Conservation (phyloP, 2,888 invertebrate species). For the Acronicta leporina region DNA sequence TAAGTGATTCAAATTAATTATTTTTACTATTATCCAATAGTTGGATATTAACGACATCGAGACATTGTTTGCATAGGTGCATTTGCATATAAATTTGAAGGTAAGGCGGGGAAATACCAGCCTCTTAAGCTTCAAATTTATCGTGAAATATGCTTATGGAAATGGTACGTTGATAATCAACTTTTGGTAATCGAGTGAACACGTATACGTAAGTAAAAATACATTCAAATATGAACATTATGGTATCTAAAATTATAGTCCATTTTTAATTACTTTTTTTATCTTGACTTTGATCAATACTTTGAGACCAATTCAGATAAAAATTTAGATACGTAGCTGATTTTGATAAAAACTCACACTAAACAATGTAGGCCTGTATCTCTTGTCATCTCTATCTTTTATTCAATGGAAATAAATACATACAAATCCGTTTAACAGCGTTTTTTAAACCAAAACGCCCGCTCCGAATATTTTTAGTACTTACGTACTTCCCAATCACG, state of each 20-base stretch:
- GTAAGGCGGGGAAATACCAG: background rate
- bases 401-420: no score
- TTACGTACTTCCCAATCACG: no score
- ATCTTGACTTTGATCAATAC: no score
- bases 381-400: no score
- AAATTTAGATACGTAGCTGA: no score
- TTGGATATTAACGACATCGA: background rate
- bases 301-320: no score
- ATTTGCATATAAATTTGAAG: constrained; percentile 12
- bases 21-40: constrained; percentile 5
- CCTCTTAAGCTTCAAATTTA: constrained; percentile 2
- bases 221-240: constrained; percentile 2
- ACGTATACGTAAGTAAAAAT: background rate
- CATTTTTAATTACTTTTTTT: no score
- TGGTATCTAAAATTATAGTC: constrained; percentile 9
- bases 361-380: no score
- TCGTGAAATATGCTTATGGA: background rate
- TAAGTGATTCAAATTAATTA: constrained; percentile 5
- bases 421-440: no score
- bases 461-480: background rate
- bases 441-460: background rate
- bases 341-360: no score
- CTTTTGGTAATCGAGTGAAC: background rate
- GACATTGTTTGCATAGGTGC: background rate
- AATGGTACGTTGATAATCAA: background rate